Percentiles rank a stretch among this genome's conserved stretches.
Evolutionary conservation across 2,113 vertebrate species (phyloP).

Genomic region (Calonectris borealis): DNA sequence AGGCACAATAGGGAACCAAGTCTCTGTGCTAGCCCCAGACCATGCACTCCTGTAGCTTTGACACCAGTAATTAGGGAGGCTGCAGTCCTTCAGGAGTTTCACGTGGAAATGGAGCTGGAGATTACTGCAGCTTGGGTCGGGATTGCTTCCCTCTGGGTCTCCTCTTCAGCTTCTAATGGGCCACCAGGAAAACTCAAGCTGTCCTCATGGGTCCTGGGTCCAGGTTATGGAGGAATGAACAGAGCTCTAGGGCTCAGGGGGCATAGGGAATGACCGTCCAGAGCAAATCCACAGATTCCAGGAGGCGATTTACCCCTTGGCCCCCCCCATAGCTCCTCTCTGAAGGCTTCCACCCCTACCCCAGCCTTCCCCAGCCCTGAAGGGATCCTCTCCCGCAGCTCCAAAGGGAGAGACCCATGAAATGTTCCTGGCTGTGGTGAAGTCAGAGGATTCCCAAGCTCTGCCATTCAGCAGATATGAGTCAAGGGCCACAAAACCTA

Average conservation of each 20-base stretch:
- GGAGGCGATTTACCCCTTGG: not conserved
- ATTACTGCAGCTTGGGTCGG: not conserved
- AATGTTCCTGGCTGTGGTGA: not conserved
- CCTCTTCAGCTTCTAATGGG: not conserved
- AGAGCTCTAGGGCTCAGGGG: not conserved
- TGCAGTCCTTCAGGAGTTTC: not conserved
- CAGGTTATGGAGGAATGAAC: not conserved
- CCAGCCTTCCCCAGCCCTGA: not conserved
- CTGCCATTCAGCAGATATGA: not conserved
- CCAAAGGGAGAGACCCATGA: fast-evolving
- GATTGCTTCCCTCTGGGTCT: not conserved
- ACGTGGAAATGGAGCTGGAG: not conserved
- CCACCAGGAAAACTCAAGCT: not conserved
- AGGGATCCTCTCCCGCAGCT: fast-evolving
- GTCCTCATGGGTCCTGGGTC: not conserved
- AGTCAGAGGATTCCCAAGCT: not conserved
- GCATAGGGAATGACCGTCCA: fast-evolving
- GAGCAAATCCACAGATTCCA: not conserved
- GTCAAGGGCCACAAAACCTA: not conserved
- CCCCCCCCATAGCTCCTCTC: fast-evolving
- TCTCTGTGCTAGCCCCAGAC: not conserved
- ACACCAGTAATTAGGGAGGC: not conserved
- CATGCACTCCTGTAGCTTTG: not conserved
- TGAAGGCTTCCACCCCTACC: not conserved
- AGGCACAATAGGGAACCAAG: not conserved